Evolutionary conservation across 1,140 invertebrate genomes (phyloP), one percentile per base, ranked within the genome.

Genomic region (Coenobita brevimanus): DNA sequence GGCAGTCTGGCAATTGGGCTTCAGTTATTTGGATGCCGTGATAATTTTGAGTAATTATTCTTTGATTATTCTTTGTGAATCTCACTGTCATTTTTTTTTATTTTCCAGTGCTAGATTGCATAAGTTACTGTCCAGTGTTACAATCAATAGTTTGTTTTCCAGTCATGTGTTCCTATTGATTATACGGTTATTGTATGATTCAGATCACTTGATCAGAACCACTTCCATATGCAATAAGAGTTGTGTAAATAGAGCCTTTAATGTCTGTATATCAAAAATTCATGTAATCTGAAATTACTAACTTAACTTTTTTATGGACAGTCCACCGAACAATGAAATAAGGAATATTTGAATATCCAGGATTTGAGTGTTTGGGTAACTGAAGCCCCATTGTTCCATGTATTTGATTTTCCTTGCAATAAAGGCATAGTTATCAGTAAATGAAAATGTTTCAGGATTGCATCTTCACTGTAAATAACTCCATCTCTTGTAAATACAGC

Each of bases 381-480:
- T 24, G 27, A 21, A 15, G 17, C 46, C 21, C 46, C 8, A 17
- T 69, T 10, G 3, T 69, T 30, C 30, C 30, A 15, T 6, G 24
- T 13, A 69, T 50, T 24, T 21, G 24, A 64, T 15, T 36, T 62
- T 81, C 21, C 21, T 64, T 27, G 36, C 60, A 8, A 27, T n/a
- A 60, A 64, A 81, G 17, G 1, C 13, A 50, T 64, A 30, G 30
- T 2, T 21, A 30, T 60, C 0, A 33, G 30, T 60, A 1, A 27
- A 60, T 21, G n/a, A n/a, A n/a, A n/a, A n/a, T n/a, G n/a, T 54
- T 27, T 54, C 50, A 62, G 1, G 54, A 60, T 33, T 36, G 24
- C 54, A 73, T 50, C 46, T 50, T 50, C 46, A 50, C 38, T 73
- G 33, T 73, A 38, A 36, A 73, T 41, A 73, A 36, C 69, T 41